phyloP scores from a whole-genome alignment of 1,140 invertebrate species.

The Andrena cerasifolii region DNA sequence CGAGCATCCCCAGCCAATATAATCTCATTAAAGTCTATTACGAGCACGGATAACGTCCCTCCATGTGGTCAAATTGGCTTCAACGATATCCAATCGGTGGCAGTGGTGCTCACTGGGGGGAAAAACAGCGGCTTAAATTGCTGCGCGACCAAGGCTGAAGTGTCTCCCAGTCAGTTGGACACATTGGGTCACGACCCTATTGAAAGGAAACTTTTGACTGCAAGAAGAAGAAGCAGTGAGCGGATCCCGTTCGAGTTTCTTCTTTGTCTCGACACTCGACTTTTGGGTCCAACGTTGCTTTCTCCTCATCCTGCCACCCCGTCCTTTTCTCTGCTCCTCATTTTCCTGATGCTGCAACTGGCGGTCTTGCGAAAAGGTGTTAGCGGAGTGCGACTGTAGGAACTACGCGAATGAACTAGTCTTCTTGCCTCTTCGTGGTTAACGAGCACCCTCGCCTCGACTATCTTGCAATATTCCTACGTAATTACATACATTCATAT shows the following conservation, averaged over 20 bases:
- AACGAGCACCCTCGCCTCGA: no score
- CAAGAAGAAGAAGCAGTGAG: not conserved
- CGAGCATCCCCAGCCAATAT: slow-evolving; percentile 24
- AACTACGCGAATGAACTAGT: no score
- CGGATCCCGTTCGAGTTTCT: not conserved
- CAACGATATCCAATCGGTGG: slow-evolving; percentile 33
- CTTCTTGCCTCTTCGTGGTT: no score
- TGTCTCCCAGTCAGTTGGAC: not conserved
- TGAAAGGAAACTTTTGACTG: slow-evolving; percentile 27
- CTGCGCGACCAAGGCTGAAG: slow-evolving; percentile 31
- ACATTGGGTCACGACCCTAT: slow-evolving; percentile 57
- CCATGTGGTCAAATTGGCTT: slow-evolving; percentile 20
- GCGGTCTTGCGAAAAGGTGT: not conserved
- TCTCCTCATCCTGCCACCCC: not conserved
- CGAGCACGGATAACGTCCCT: slow-evolving; percentile 1
- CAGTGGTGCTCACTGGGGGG: not conserved
- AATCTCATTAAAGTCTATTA: slow-evolving; percentile 43
- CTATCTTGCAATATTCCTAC: no score
- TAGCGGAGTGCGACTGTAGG: no score
- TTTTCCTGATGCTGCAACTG: not conserved
- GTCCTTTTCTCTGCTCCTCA: not conserved
- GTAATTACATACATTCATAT: no score
- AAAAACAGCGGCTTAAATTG: slow-evolving; percentile 49
- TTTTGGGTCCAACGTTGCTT: not conserved
- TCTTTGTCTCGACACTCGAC: not conserved